Percentiles rank a stretch among this genome's conserved stretches.
These are phyloP conservation scores for Tupaia tana DNA, from an alignment of 2,113 vertebrate species.

Conservation along the genomic window DNA sequence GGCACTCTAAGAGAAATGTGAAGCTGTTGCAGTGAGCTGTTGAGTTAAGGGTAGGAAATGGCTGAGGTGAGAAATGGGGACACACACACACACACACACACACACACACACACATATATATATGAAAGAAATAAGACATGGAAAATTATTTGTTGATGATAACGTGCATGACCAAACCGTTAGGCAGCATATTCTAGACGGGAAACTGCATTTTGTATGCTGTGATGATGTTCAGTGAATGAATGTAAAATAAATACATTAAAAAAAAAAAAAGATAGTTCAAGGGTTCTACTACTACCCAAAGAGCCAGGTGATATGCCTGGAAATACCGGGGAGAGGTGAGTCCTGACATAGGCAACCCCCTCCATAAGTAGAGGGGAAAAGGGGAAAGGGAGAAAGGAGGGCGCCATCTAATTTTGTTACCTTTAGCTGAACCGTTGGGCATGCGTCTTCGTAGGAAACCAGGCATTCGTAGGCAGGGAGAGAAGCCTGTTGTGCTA, in stretches of 20 bases:
- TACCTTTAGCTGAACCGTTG: not conserved
- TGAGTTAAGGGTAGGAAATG: too few species aligned
- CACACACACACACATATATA: too few species aligned
- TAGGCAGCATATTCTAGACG: too few species aligned
- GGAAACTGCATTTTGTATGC: too few species aligned
- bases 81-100: too few species aligned
- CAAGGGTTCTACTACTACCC: not conserved
- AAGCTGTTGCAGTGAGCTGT: not conserved
- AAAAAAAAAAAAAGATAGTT: not conserved
- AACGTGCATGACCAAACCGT: too few species aligned
- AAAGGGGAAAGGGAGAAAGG: not conserved
- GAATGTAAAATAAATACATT: too few species aligned
- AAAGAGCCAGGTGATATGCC: not conserved
- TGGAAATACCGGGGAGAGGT: not conserved
- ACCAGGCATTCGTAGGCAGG: not conserved
- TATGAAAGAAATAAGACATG: too few species aligned
- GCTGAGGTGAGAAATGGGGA: too few species aligned
- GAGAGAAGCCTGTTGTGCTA: not conserved
- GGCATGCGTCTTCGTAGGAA: not conserved
- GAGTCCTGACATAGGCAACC: not conserved
- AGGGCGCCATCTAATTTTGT: not conserved
- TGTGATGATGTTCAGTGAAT: too few species aligned
- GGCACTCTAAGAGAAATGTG: not conserved
- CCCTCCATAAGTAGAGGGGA: not conserved
- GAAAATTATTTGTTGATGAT: too few species aligned